These are phyloP conservation scores for Drosophila malerkotliana DNA, from an alignment of 1,140 invertebrate genomes.

Conservation along the genomic window DNA sequence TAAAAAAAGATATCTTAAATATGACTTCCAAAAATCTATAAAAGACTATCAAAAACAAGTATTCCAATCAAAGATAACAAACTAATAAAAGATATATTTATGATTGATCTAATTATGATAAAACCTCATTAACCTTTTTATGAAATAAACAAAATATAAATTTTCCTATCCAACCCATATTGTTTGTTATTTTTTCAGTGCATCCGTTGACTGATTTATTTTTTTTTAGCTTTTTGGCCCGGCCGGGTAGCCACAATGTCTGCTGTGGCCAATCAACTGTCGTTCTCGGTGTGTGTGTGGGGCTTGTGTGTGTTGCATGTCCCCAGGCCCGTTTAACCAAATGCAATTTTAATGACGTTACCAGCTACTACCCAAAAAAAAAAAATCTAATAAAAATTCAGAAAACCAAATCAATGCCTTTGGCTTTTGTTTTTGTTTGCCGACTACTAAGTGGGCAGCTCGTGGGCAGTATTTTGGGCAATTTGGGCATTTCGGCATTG, in stretches of 20 bases:
- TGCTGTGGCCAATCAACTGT: conserved; percentile 51
- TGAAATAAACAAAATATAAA: background rate
- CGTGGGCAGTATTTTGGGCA: conserved; percentile 61
- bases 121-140: too few species aligned
- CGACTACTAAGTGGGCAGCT: conserved; percentile 39
- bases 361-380: conserved; percentile 53
- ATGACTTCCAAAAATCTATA: too few species aligned
- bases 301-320: conserved; percentile 22
- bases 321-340: conserved; percentile 64
- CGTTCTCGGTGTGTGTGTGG: background rate
- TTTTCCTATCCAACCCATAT: too few species aligned
- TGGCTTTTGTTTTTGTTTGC: conserved; percentile 56
- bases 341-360: conserved; percentile 80
- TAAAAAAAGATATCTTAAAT: too few species aligned
- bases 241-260: conserved; percentile 65
- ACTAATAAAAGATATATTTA: too few species aligned
- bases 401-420: conserved; percentile 56
- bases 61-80: too few species aligned
- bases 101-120: too few species aligned
- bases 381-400: background rate
- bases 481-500: conserved; percentile 24
- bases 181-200: conserved; percentile 15
- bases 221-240: conserved; percentile 10
- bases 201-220: conserved; percentile 32
- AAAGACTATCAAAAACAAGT: too few species aligned